Conservation (phyloP, 2,888 invertebrate species). For the Synanthedon tipuliformis region DNA sequence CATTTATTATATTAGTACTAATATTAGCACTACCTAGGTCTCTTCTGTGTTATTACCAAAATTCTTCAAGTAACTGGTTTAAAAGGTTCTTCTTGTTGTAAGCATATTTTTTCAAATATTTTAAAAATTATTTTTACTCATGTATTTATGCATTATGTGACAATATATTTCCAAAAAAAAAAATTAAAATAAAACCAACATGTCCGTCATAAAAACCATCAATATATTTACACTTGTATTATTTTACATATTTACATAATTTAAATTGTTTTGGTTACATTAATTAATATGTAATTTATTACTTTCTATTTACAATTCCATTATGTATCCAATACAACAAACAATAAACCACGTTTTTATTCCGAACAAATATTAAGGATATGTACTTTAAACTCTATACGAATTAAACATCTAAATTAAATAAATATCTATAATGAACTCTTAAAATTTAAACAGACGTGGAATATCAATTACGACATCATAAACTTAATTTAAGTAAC, state of each 20-base stretch:
- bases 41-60: no score
- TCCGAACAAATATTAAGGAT: not conserved
- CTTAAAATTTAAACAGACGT: not conserved
- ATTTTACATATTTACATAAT: slow-evolving; percentile 59
- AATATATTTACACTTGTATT: slow-evolving; percentile 56
- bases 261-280: slow-evolving; percentile 22
- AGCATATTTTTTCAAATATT: no score
- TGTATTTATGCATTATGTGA: no score
- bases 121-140: no score
- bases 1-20: no score
- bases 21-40: no score
- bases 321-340: not conserved
- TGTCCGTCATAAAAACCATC: slow-evolving; percentile 66
- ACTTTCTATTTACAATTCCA: slow-evolving; percentile 37
- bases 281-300: slow-evolving; percentile 16
- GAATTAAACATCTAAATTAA: not conserved
- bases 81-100: no score
- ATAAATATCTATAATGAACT: not conserved
- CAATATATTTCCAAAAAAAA: no score
- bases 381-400: not conserved
- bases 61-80: no score
- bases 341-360: not conserved
- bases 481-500: no score
- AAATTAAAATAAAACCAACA: slow-evolving; percentile 31
- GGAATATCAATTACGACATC: not conserved